Conservation (phyloP, 1,140 invertebrate genomes). For the Arion vulgaris region DNA sequence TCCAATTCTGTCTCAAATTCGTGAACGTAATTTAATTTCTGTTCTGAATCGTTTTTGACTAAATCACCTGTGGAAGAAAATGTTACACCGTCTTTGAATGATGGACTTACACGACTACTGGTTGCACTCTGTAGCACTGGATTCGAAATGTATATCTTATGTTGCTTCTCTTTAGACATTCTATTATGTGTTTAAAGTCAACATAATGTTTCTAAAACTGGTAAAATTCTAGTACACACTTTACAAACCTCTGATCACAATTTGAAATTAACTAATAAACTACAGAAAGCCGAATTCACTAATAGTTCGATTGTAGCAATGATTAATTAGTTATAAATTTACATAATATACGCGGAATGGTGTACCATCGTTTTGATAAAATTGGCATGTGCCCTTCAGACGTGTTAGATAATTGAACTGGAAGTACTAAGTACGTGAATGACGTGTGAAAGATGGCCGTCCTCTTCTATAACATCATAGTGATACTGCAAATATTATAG, state of each 20-base stretch:
- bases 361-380: no score
- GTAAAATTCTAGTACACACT: not conserved
- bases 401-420: no score
- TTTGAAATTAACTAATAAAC: no score
- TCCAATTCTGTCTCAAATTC: not conserved
- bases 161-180: constrained; percentile 1
- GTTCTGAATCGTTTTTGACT: not conserved
- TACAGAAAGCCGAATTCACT: no score
- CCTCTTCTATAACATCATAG: no score
- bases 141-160: not conserved
- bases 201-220: not conserved
- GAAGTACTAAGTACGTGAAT: no score
- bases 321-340: not conserved
- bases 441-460: no score
- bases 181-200: not conserved
- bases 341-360: not conserved
- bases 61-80: not conserved
- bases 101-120: constrained; percentile 21
- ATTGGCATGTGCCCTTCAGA: no score
- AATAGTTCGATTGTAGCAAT: not conserved
- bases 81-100: not conserved
- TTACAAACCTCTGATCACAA: not conserved
- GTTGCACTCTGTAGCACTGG: constrained; percentile 34
- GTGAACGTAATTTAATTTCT: not conserved
- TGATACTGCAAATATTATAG: no score